Conservation (phyloP, 2,797 vertebrate species). For the Notoglanidium macrostoma region DNA sequence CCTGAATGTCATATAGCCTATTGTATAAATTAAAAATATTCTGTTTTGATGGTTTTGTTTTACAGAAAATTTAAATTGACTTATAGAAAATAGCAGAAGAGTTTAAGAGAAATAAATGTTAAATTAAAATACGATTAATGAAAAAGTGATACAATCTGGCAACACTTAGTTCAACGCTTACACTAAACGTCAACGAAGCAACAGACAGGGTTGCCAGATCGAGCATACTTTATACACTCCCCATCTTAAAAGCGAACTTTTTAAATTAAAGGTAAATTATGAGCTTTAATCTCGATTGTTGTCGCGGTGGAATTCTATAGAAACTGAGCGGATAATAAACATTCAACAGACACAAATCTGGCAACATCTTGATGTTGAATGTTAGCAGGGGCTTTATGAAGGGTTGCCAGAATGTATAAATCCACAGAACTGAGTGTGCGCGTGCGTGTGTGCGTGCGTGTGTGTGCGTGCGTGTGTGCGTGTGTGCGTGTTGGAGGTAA, state of each 20-base stretch:
- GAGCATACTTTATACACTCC: rapidly evolving
- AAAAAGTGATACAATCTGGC: background rate
- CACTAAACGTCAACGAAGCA: background rate
- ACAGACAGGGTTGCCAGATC: background rate
- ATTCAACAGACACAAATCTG: background rate
- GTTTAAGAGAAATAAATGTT: background rate
- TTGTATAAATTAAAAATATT: background rate
- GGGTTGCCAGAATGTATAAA: background rate
- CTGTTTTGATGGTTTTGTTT: background rate
- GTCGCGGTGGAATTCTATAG: no score
- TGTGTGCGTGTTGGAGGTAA: no score
- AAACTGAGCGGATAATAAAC: no score
- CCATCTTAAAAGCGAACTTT: background rate
- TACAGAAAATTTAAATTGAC: background rate
- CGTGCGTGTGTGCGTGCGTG: no score
- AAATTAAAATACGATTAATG: background rate
- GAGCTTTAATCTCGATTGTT: background rate
- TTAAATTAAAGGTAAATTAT: background rate
- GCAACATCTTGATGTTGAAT: background rate
- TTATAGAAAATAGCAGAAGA: background rate
- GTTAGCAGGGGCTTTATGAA: no score
- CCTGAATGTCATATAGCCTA: background rate
- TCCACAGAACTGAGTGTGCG: background rate
- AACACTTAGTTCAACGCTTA: background rate
- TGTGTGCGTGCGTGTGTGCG: no score